Percentiles rank a stretch among this genome's conserved stretches.
Conservation (phyloP, 2,797 vertebrate genomes). For the Channa striata region DNA sequence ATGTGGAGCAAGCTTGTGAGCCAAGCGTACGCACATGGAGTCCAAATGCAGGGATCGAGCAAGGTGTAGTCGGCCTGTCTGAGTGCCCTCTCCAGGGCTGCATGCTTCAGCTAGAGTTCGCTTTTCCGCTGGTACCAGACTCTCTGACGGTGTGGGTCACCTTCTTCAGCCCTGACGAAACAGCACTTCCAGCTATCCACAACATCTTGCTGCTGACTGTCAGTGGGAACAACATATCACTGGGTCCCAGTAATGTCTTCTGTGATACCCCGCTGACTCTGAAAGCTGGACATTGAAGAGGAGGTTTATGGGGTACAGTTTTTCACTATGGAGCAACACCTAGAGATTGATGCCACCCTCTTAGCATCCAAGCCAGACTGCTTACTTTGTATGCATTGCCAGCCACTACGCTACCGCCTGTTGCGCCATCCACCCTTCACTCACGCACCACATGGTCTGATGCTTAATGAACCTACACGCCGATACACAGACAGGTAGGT, state of each 20-base stretch:
- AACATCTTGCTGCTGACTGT: conserved; percentile 92
- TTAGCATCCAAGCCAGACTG: conserved; percentile 90
- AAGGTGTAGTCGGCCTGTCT: conserved; percentile 86
- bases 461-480: conserved; percentile 86
- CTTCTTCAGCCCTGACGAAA: conserved; percentile 92
- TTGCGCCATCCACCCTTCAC: conserved; percentile 90
- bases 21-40: conserved; percentile 98
- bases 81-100: conserved; percentile 95
- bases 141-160: conserved; percentile 97
- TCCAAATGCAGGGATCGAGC: conserved; percentile 89
- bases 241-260: conserved; percentile 95
- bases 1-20: conserved; percentile 97
- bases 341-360: conserved; percentile 96
- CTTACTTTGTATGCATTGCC: conserved; percentile 85
- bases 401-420: conserved; percentile 90
- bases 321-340: conserved; percentile 95
- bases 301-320: conserved; percentile 94
- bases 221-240: conserved; percentile 90
- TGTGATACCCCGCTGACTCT: conserved; percentile 95
- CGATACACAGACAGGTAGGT: conserved; percentile 89
- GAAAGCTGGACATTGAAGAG: conserved; percentile 88
- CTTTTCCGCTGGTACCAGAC: conserved; percentile 89
- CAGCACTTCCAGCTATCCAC: conserved; percentile 91
- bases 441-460: conserved; percentile 78
- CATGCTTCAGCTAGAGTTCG: conserved; percentile 95